phyloP scores from a whole-genome alignment of 2,888 invertebrate genomes.

The Ganaspis brasiliensis region DNA sequence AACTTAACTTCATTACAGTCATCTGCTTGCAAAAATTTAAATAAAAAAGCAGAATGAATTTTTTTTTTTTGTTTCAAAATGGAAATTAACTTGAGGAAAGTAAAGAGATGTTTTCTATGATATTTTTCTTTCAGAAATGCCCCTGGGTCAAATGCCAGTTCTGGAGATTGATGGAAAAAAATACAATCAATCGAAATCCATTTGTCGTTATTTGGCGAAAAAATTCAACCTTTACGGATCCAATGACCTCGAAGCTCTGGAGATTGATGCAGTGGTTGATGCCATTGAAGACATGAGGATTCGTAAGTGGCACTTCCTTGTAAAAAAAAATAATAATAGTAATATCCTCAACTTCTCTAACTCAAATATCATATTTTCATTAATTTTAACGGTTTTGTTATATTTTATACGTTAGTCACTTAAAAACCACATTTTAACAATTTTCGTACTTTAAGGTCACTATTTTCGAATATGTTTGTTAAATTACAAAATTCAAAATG shows the following conservation, averaged over 20 bases:
- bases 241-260: slow-evolving; percentile 81
- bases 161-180: slow-evolving; percentile 80
- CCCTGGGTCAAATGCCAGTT: slow-evolving; percentile 81
- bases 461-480: no score
- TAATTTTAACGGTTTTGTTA: no score
- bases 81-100: no score
- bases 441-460: no score
- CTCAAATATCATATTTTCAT: no score
- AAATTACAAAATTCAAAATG: no score
- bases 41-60: no score
- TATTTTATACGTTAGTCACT: no score
- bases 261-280: slow-evolving; percentile 81
- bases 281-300: slow-evolving; percentile 81
- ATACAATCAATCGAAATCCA: slow-evolving; percentile 81
- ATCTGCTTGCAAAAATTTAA: no score
- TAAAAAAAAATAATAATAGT: not conserved
- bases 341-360: not conserved
- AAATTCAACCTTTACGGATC: slow-evolving; percentile 81
- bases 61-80: no score
- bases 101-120: not conserved
- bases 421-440: no score
- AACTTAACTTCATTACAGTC: no score
- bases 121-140: slow-evolving; percentile 75
- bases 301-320: slow-evolving; percentile 75
- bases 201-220: slow-evolving; percentile 82